Evolutionary conservation across 2,113 vertebrate species (phyloP).

Genomic region (Platycercus adscitus): DNA sequence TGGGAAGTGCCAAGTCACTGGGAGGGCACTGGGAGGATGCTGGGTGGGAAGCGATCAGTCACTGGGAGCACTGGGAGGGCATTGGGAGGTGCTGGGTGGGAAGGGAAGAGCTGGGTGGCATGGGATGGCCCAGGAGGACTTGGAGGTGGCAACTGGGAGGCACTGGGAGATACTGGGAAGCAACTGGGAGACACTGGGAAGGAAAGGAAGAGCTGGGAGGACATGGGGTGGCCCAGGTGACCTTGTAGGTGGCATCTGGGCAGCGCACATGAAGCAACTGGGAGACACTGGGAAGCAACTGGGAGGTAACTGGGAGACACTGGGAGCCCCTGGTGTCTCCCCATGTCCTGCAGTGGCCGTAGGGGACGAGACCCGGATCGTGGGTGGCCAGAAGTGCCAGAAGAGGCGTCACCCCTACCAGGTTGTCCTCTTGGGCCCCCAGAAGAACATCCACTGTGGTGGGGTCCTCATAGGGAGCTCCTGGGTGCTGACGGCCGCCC

Average conservation of each 20-base stretch:
- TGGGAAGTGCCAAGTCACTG: background rate
- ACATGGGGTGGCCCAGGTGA: accelerated
- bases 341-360: background rate
- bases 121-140: too few relatives aligned
- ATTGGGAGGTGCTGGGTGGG: background rate
- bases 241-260: background rate
- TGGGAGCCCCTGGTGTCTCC: accelerated
- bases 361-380: background rate
- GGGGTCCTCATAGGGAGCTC: constrained; percentile 82
- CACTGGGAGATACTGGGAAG: too few relatives aligned
- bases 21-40: background rate
- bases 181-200: too few relatives aligned
- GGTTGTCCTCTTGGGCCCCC: background rate
- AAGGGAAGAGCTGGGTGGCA: background rate
- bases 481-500: constrained; percentile 91
- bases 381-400: background rate
- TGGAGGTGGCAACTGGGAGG: background rate
- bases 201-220: background rate
- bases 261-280: too few relatives aligned
- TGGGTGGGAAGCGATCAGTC: background rate
- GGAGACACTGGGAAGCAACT: background rate
- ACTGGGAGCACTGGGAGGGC: background rate
- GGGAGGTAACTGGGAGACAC: too few relatives aligned
- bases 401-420: constrained; percentile 3
- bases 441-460: constrained; percentile 73